These are phyloP conservation scores for Ceratosolen fusciceps DNA, from an alignment of 1,140 invertebrate species.

Conservation along the genomic window DNA sequence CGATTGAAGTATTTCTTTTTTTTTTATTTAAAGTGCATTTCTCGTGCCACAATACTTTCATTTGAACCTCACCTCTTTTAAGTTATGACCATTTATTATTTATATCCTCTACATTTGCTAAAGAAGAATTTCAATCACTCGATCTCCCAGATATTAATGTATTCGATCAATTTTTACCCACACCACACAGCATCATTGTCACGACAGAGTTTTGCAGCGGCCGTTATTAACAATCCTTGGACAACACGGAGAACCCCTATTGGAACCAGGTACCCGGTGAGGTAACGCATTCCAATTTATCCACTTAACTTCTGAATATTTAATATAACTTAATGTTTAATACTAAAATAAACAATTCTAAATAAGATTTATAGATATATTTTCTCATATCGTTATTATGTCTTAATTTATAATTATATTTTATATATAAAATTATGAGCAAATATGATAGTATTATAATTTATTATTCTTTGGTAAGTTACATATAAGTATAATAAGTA, in stretches of 20 bases:
- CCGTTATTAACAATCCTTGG: conserved; percentile 34
- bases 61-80: not conserved
- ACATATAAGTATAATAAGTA: too few species aligned
- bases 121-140: conserved; percentile 25
- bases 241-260: conserved; percentile 48
- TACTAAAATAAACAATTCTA: too few species aligned
- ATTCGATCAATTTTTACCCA: conserved; percentile 39
- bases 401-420: too few species aligned
- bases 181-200: conserved; percentile 2
- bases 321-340: too few species aligned
- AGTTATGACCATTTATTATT: conserved; percentile 26
- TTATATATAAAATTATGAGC: too few species aligned
- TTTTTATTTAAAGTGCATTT: conserved; percentile 54
- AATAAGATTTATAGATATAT: too few species aligned
- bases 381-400: too few species aligned
- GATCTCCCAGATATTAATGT: not conserved
- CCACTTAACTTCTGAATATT: too few species aligned
- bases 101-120: conserved; percentile 17
- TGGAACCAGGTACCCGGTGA: conserved; percentile 56
- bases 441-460: too few species aligned
- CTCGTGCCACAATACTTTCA: not conserved
- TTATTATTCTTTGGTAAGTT: too few species aligned
- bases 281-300: conserved; percentile 57
- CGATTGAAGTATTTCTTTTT: conserved; percentile 50
- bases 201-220: not conserved